These are phyloP conservation scores for Argyresthia goedartella DNA, from an alignment of 2,888 invertebrate species.

Conservation along the genomic window DNA sequence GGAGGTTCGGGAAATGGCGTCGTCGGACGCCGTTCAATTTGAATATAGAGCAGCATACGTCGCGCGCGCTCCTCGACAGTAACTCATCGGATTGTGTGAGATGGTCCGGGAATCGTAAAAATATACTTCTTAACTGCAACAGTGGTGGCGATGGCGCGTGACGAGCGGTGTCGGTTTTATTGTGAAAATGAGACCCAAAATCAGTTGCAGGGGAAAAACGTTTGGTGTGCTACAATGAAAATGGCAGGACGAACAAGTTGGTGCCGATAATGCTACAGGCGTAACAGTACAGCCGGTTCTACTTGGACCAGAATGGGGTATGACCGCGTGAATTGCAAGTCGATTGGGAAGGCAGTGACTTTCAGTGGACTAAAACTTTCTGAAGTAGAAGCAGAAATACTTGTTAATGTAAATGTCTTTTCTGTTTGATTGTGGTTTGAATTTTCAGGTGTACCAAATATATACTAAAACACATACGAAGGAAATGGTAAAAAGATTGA, in stretches of 20 bases:
- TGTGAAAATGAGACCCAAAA: neutral
- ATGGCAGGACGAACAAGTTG: neutral
- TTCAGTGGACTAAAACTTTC: too few species aligned
- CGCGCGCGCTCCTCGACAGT: slow-evolving; percentile 57
- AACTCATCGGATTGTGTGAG: slow-evolving; percentile 67
- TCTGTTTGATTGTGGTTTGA: too few species aligned
- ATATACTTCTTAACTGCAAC: slow-evolving; percentile 53
- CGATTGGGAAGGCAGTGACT: too few species aligned
- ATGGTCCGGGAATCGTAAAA: slow-evolving; percentile 64
- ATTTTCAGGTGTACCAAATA: too few species aligned
- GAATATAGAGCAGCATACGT: slow-evolving; percentile 70
- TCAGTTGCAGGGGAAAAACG: neutral
- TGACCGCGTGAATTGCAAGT: too few species aligned
- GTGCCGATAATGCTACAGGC: neutral
- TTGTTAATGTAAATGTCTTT: too few species aligned
- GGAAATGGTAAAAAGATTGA: too few species aligned
- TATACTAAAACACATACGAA: too few species aligned
- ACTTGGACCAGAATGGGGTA: too few species aligned
- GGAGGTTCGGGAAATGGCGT: slow-evolving; percentile 63
- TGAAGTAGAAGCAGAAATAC: too few species aligned
- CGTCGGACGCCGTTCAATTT: slow-evolving; percentile 60
- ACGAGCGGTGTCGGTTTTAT: neutral
- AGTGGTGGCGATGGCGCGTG: slow-evolving; percentile 21
- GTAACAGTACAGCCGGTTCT: neutral
- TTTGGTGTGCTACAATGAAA: neutral